A percentile compares a stretch with the other conserved stretches of the same genome.
phyloP scores from a whole-genome alignment of 2,113 vertebrate genomes.

The Echinops telfairi region DNA sequence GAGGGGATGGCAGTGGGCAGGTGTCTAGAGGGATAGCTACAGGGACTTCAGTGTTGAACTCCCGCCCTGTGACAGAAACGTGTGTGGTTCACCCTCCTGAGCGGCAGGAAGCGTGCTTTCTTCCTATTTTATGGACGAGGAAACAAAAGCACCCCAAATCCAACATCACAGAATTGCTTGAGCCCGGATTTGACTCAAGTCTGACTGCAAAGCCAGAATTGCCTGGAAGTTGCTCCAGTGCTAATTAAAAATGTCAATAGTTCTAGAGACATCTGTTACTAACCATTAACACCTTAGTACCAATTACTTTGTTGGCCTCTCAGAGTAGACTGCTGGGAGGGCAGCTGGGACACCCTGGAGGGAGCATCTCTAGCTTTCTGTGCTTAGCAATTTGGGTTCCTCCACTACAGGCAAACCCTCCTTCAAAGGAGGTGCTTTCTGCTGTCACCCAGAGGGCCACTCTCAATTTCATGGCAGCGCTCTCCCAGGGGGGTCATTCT shows the following conservation, averaged over 20 bases:
- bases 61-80: background rate
- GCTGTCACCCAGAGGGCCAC: background rate
- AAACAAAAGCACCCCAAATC: background rate
- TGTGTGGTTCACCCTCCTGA: background rate
- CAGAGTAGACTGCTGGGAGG: background rate
- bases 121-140: background rate
- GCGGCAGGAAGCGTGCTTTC: background rate
- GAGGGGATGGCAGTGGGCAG: no score
- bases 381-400: background rate
- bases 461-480: background rate
- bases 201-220: slow-evolving; percentile 14
- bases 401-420: background rate
- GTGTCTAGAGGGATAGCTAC: background rate
- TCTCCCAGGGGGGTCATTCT: background rate
- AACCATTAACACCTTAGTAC: background rate
- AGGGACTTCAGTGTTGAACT: background rate
- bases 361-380: background rate
- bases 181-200: background rate
- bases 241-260: slow-evolving; percentile 48
- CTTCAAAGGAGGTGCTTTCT: background rate
- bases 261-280: slow-evolving; percentile 10
- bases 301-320: background rate
- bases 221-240: background rate
- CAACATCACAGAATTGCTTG: background rate
- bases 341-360: background rate